phyloP scores from a whole-genome alignment of 92 coral and sea anemone species.

The Epizoanthus ramosus region DNA sequence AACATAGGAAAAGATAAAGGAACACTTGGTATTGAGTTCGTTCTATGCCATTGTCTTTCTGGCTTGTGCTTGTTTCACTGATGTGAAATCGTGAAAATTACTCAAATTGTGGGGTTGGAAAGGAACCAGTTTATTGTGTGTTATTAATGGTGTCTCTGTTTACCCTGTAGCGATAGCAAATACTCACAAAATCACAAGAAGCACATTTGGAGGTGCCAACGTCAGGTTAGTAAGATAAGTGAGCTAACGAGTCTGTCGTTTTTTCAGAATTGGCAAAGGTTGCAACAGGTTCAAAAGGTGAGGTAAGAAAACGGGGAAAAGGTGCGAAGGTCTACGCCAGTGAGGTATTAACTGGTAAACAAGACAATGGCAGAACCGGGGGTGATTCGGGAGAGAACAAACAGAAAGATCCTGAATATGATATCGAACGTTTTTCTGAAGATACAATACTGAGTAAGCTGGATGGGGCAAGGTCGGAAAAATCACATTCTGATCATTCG shows the following conservation, averaged over 20 bases:
- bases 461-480: slow-evolving; percentile 27
- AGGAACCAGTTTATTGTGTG: no score
- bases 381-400: slow-evolving; percentile 19
- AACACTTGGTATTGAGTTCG: no score
- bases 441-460: slow-evolving; percentile 43
- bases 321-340: neutral
- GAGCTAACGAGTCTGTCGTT: slow-evolving; percentile 19
- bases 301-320: slow-evolving; percentile 36
- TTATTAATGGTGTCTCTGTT: slow-evolving; percentile 26
- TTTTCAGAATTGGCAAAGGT: slow-evolving; percentile 37
- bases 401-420: slow-evolving; percentile 36
- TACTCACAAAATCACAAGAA: slow-evolving; percentile 31
- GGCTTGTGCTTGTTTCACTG: no score
- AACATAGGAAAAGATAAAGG: no score
- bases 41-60: no score
- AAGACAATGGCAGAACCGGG: slow-evolving; percentile 6
- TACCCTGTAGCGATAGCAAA: slow-evolving; percentile 37
- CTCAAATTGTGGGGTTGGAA: no score
- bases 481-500: slow-evolving; percentile 8
- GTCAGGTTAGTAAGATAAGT: slow-evolving; percentile 15
- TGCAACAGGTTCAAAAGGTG: slow-evolving; percentile 27
- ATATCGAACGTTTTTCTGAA: slow-evolving; percentile 46
- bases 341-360: slow-evolving; percentile 7
- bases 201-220: slow-evolving; percentile 28
- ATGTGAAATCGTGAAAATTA: no score